Base-by-base conservation (phyloP, 2,113 vertebrate genomes). In the Petrocephalus zakoni region DNA sequence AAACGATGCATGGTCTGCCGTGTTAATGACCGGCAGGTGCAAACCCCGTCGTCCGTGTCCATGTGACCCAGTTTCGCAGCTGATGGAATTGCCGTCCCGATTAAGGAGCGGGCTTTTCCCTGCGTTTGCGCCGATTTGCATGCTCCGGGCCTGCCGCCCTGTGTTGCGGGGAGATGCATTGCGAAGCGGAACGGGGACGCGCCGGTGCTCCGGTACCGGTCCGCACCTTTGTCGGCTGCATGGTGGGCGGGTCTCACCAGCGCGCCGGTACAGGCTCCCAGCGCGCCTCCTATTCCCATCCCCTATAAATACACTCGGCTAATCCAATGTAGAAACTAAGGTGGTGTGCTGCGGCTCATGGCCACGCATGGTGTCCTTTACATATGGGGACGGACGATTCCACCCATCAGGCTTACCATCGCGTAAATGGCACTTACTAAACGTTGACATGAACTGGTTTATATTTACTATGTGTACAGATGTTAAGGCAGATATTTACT, bases 291-390 rank as follows among this genome's bases (percentile, higher is more conserved):
- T 19, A 21, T 46, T 85, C 47, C n/a, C 78, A 68, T 25, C 37
- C 51, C 58, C 88, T 86, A 86, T 86, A 75, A 86, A 89, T 89
- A 89, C 47, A 86, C 51, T 10, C 6, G 49, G 6, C 13, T 72
- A 89, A 89, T 86, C 61, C n/a, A 25, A 56, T 42, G 22, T 52
- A 56, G 49, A 88, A 55, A 88, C 85, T 61, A 84, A 49, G 42
- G 53, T 88, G 58, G 75, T 55, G 15, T 5, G 25, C 34, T 42
- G 53, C 58, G 4, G 29, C 13, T 88, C 11, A 21, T 9, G 6
- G 49, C 46, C 8, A n/a, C 13, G 7, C 8, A n/a, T 22, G 7
- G 34, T 85, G 4, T 46, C 37, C 51, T 85, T 51, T 13, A 51
- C 13, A 56, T 51, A 52, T 25, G 22, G 22, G 58, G 21, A 46